Evolutionary conservation across 2,797 vertebrate species (phyloP).

Genomic region (Xerus rutilus): DNA sequence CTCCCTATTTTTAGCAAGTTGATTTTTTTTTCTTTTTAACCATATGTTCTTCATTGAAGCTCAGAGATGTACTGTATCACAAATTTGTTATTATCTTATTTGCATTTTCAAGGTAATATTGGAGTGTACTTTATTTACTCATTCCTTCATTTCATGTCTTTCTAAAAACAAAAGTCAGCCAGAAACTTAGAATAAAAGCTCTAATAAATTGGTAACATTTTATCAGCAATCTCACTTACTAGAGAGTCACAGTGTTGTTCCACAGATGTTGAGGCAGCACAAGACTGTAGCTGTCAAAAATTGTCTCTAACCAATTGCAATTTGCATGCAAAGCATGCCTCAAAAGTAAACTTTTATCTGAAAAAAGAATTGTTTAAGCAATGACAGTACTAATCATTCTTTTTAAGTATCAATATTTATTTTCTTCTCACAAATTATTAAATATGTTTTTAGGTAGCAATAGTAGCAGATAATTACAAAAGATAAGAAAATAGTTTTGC

Average conservation of each 20-base stretch:
- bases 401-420: background rate
- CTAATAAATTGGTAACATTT: slow-evolving; percentile 84
- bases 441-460: too few species aligned
- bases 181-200: slow-evolving; percentile 80
- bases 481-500: too few species aligned
- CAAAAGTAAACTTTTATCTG: slow-evolving; percentile 85
- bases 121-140: slow-evolving; percentile 84
- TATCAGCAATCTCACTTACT: slow-evolving; percentile 84
- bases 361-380: slow-evolving; percentile 78
- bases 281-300: slow-evolving; percentile 85
- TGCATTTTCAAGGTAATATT: slow-evolving; percentile 85
- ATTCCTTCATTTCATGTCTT: slow-evolving; percentile 82
- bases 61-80: slow-evolving; percentile 70
- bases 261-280: slow-evolving; percentile 81
- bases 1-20: background rate
- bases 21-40: slow-evolving; percentile 71
- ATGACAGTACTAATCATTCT: slow-evolving; percentile 75
- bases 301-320: slow-evolving; percentile 82
- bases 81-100: slow-evolving; percentile 83
- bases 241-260: slow-evolving; percentile 80
- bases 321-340: slow-evolving; percentile 86
- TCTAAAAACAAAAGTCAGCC: slow-evolving; percentile 61
- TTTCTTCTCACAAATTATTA: too few species aligned
- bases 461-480: too few species aligned
- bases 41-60: slow-evolving; percentile 63